These are phyloP conservation scores for Linnaemya vulpina DNA, from an alignment of 2,888 invertebrate genomes.

Conservation along the genomic window DNA sequence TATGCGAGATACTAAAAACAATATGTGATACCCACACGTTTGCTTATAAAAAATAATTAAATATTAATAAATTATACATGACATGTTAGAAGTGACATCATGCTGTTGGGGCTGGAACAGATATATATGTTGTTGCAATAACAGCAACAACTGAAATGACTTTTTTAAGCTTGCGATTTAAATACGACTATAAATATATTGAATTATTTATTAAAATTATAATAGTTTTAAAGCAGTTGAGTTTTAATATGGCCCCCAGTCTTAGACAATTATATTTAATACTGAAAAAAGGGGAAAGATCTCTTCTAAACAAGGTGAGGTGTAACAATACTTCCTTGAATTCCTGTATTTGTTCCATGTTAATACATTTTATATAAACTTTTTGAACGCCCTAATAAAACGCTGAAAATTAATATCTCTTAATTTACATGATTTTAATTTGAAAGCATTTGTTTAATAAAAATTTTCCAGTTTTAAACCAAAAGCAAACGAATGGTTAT, in stretches of 20 bases:
- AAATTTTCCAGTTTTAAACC: neutral
- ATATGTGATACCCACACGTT: conserved; percentile 28
- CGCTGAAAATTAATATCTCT: too few species aligned
- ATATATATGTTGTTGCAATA: neutral
- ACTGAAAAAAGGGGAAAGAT: too few species aligned
- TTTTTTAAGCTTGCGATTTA: conserved; percentile 25
- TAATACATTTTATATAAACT: too few species aligned
- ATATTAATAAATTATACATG: conserved; percentile 53
- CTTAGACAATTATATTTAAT: neutral
- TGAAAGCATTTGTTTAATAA: neutral
- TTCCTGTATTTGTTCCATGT: too few species aligned
- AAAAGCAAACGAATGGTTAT: neutral
- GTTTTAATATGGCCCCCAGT: neutral
- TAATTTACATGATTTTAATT: neutral
- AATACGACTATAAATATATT: neutral
- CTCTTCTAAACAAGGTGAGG: too few species aligned
- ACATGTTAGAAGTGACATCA: conserved; percentile 62
- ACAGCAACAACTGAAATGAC: neutral
- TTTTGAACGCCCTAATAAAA: too few species aligned
- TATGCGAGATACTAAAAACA: conserved; percentile 16
- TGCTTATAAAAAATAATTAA: conserved; percentile 42
- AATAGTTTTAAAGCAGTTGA: neutral
- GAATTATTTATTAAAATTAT: neutral
- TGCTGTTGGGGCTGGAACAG: neutral
- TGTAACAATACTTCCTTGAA: too few species aligned